phyloP scores from a whole-genome alignment of 1,140 invertebrate species.

The Riptortus pedestris region DNA sequence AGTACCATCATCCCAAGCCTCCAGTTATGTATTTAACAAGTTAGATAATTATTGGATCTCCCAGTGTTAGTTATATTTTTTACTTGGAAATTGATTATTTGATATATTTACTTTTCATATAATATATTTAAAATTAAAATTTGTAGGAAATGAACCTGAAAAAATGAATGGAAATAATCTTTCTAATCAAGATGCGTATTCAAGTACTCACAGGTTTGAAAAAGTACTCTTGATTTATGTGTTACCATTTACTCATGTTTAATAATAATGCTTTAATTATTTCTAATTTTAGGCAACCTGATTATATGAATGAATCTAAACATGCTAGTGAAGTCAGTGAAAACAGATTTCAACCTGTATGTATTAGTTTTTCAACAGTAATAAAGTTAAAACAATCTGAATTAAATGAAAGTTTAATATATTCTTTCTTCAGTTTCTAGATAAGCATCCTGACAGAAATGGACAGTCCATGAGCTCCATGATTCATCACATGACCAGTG shows the following conservation, averaged over 20 bases:
- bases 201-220: not conserved
- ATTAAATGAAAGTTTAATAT: not conserved
- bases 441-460: conserved; percentile 26
- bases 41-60: not conserved
- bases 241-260: not conserved
- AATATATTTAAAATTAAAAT: not conserved
- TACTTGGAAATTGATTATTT: not conserved
- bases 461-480: not conserved
- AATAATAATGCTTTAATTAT: not conserved
- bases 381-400: not conserved
- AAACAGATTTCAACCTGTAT: conserved; percentile 19
- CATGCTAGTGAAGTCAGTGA: conserved; percentile 7
- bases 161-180: conserved; percentile 1
- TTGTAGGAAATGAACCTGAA: not conserved
- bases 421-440: conserved; percentile 27
- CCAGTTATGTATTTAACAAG: not conserved
- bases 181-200: not conserved
- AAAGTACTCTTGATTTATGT: not conserved
- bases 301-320: not conserved
- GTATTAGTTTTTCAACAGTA: not conserved
- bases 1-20: not conserved
- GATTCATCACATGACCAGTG: not conserved
- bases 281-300: not conserved
- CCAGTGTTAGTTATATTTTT: not conserved
- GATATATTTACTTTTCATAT: too few species aligned